Conservation (phyloP, 2,888 invertebrate species). For the Lacanobia wlatinum region DNA sequence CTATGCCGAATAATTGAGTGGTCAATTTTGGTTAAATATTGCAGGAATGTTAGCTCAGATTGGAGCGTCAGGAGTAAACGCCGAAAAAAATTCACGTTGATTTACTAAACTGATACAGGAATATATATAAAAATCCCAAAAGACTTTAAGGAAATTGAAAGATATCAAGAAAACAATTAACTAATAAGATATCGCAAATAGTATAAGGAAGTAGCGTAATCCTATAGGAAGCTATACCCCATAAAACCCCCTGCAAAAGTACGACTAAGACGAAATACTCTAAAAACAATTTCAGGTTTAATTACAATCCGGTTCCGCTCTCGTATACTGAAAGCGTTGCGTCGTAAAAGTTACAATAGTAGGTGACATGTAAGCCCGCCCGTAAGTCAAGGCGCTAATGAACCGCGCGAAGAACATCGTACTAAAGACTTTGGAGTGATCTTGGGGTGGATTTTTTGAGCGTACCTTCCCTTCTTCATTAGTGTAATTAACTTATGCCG, state of each 20-base stretch:
- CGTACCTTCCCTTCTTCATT: constrained; percentile 90
- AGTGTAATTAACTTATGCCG: constrained; percentile 90
- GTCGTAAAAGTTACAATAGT: constrained; percentile 49
- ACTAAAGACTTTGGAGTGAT: constrained; percentile 90
- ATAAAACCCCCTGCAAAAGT: constrained; percentile 8
- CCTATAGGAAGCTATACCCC: neutral
- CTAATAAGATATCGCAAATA: neutral
- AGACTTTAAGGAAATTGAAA: neutral
- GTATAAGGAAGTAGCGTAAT: neutral
- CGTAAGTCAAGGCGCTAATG: constrained; percentile 84
- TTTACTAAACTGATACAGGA: constrained; percentile 1
- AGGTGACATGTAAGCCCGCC: constrained; percentile 76
- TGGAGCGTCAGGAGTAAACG: no score
- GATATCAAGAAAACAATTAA: neutral
- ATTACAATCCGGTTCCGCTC: constrained; percentile 41
- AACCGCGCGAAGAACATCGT: constrained; percentile 89
- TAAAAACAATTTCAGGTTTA: constrained; percentile 41
- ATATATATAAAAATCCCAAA: neutral
- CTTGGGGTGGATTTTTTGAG: constrained; percentile 88
- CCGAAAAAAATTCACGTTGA: neutral
- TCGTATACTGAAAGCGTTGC: constrained; percentile 17
- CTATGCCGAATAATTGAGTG: neutral
- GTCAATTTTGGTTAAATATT: neutral
- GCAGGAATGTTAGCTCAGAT: neutral
- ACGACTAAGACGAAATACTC: constrained; percentile 21